Percentiles rank a stretch among this genome's conserved stretches.
Evolutionary conservation across 2,888 invertebrate species (phyloP).

Genomic region (Eristalis pertinax): DNA sequence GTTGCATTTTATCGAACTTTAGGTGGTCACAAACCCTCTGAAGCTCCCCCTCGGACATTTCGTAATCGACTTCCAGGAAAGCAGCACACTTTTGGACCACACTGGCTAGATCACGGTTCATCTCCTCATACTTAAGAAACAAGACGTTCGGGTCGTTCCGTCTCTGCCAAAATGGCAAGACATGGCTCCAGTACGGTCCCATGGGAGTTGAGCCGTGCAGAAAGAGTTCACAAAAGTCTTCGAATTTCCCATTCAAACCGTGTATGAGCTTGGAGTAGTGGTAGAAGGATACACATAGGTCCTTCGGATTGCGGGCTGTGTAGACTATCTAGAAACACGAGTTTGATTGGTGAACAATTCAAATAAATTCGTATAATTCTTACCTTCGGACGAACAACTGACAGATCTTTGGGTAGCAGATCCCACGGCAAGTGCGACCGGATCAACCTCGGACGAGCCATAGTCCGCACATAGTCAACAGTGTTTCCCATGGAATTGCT

Average conservation of each 20-base stretch:
- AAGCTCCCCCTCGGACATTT: constrained; percentile 86
- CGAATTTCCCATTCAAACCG: constrained; percentile 85
- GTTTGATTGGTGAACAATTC: not conserved
- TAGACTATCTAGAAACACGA: constrained; percentile 88
- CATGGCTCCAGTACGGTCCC: constrained; percentile 86
- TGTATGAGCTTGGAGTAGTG: constrained; percentile 90
- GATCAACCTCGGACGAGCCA: constrained; percentile 88
- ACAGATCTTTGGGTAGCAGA: constrained; percentile 86
- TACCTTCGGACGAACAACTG: constrained; percentile 88
- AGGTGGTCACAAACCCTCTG: constrained; percentile 87
- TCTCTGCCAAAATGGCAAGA: constrained; percentile 87
- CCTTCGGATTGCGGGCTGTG: constrained; percentile 94
- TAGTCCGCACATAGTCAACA: constrained; percentile 86
- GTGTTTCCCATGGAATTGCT: constrained; percentile 85
- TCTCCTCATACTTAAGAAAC: constrained; percentile 91
- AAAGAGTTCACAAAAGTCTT: constrained; percentile 89
- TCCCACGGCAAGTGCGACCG: constrained; percentile 89
- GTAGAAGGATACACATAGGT: constrained; percentile 93
- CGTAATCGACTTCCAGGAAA: constrained; percentile 83
- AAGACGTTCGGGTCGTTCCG: constrained; percentile 88
- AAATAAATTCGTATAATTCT: not conserved
- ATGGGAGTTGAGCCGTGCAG: constrained; percentile 86
- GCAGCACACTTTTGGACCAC: constrained; percentile 87
- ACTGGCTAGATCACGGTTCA: constrained; percentile 87
- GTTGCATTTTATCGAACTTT: constrained; percentile 91